phyloP scores from a whole-genome alignment of 2,113 vertebrate species.

The Pavo muticus region DNA sequence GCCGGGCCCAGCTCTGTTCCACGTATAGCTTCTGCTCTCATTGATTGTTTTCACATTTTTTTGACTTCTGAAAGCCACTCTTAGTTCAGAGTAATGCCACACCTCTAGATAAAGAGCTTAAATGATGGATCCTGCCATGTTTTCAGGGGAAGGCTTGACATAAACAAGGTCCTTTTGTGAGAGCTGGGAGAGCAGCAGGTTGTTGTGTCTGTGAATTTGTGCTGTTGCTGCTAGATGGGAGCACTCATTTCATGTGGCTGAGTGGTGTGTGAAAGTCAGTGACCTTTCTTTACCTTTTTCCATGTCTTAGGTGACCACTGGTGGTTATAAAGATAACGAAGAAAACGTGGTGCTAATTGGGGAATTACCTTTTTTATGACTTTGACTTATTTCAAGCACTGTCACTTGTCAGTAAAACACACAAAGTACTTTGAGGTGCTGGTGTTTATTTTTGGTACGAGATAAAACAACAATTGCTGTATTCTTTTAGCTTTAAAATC shows the following conservation, averaged over 20 bases:
- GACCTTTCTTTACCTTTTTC: neutral
- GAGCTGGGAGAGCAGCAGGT: neutral
- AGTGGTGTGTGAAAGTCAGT: neutral
- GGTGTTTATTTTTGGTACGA: neutral
- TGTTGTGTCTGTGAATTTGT: neutral
- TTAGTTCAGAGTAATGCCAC: neutral
- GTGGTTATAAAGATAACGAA: neutral
- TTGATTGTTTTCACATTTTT: neutral
- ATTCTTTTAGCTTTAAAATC: neutral
- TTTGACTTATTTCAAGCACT: neutral
- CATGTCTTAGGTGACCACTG: neutral
- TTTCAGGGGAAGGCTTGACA: neutral
- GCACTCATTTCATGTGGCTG: neutral
- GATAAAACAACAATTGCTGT: neutral
- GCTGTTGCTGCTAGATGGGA: neutral
- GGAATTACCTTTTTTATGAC: neutral
- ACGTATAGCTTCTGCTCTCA: accelerated
- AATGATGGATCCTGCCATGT: neutral
- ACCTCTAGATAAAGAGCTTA: neutral
- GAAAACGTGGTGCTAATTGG: neutral
- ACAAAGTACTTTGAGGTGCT: neutral
- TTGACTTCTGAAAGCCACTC: neutral
- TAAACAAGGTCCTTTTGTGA: neutral
- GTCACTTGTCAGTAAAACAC: neutral
- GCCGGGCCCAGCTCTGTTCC: neutral